Evolutionary conservation across 2,797 vertebrate species (phyloP).

Genomic region (Mormyrus hasselquistii): DNA sequence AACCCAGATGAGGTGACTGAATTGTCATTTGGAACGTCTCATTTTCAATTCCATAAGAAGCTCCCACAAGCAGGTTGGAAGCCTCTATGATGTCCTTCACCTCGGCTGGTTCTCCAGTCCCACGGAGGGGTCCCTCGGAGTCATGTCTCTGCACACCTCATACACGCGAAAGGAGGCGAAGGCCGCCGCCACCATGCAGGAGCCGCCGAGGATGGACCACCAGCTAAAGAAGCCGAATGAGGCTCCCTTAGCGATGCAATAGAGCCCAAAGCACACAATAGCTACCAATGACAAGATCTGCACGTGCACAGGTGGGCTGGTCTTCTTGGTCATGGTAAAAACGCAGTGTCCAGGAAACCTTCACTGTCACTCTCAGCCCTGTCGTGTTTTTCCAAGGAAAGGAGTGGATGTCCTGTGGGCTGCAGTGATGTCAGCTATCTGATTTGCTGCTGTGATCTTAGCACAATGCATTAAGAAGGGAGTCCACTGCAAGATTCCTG

Average conservation of each 20-base stretch:
- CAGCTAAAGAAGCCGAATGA: conserved; percentile 53
- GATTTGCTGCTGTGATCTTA: background rate
- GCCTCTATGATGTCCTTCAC: background rate
- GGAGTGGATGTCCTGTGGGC: background rate
- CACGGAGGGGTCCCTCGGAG: conserved; percentile 32
- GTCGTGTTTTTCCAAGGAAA: background rate
- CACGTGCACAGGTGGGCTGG: conserved; percentile 45
- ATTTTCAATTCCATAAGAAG: background rate
- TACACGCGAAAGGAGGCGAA: conserved; percentile 52
- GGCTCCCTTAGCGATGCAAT: conserved; percentile 49
- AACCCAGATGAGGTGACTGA: background rate
- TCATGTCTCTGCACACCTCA: conserved; percentile 44
- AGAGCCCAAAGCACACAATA: conserved; percentile 49
- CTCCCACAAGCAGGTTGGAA: background rate
- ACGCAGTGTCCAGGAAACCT: background rate
- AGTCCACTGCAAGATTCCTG: background rate
- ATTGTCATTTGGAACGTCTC: background rate
- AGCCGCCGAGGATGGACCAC: conserved; percentile 55
- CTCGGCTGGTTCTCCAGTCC: conserved; percentile 5
- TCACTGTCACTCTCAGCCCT: background rate
- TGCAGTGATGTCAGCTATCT: background rate
- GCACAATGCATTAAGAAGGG: background rate
- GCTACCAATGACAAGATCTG: conserved; percentile 49
- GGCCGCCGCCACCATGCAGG: conserved; percentile 46
- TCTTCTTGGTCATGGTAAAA: conserved; percentile 43